phyloP scores from a whole-genome alignment of 1,140 invertebrate genomes.

The Gonatopus flavifemur region DNA sequence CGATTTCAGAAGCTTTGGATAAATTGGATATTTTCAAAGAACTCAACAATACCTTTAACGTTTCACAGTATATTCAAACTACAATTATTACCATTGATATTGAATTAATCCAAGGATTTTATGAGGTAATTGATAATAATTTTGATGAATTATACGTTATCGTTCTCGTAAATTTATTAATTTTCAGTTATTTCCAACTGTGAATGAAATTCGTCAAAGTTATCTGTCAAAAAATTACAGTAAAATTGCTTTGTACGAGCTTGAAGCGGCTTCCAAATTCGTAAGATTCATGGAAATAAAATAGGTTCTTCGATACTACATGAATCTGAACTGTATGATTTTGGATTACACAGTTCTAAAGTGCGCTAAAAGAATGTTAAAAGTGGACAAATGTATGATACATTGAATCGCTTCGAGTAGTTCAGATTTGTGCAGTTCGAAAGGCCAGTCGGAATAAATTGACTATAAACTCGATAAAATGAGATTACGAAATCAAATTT shows the following conservation, averaged over 20 bases:
- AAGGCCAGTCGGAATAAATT: too few relatives aligned
- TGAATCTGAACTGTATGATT: too few relatives aligned
- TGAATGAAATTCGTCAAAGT: conserved; percentile 22
- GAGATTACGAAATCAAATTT: too few relatives aligned
- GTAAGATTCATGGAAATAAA: conserved; percentile 20
- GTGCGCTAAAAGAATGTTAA: too few relatives aligned
- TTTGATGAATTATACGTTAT: background rate
- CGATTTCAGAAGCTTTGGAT: conserved; percentile 16
- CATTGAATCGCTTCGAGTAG: too few relatives aligned
- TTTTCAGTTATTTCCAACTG: conserved; percentile 23
- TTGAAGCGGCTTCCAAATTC: conserved; percentile 9
- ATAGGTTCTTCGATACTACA: too few relatives aligned
- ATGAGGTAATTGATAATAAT: conserved; percentile 22
- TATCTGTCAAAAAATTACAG: conserved; percentile 27
- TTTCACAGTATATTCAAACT: background rate
- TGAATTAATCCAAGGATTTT: conserved; percentile 23
- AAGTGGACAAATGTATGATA: too few relatives aligned
- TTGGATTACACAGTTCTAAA: too few relatives aligned
- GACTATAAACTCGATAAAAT: too few relatives aligned
- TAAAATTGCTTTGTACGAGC: conserved; percentile 8
- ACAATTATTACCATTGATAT: conserved; percentile 20
- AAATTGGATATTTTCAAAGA: conserved; percentile 17
- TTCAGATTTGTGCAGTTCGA: too few relatives aligned
- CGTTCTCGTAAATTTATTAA: background rate
- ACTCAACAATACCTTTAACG: conserved; percentile 7